phyloP scores from a whole-genome alignment of 2,797 vertebrate genomes.

The Acropternis orthonyx region DNA sequence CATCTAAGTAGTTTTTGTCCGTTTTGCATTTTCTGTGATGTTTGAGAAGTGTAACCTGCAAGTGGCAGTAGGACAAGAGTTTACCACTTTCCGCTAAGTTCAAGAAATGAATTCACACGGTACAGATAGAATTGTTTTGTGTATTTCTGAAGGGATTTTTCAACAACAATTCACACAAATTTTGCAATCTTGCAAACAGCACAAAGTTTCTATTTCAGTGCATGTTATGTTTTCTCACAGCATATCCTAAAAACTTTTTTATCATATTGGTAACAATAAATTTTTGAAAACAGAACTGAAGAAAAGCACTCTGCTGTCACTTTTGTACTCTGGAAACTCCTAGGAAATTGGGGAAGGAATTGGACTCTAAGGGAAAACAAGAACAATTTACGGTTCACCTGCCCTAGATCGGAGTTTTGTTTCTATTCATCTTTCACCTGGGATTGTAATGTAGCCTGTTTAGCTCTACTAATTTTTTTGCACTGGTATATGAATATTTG shows the following conservation, averaged over 20 bases:
- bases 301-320: not conserved
- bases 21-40: not conserved
- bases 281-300: not conserved
- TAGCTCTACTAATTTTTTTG: not conserved
- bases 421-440: not conserved
- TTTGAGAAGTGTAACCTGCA: not conserved
- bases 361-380: not conserved
- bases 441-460: not conserved
- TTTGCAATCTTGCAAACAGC: not conserved
- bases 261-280: not conserved
- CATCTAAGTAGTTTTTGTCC: not conserved
- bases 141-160: not conserved
- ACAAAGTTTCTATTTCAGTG: not conserved
- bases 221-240: rapidly evolving
- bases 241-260: not conserved
- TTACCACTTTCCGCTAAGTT: not conserved
- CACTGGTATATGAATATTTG: not conserved
- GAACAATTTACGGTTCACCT: not conserved
- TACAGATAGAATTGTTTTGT: not conserved
- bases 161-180: rapidly evolving
- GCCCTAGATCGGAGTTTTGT: not conserved
- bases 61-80: not conserved
- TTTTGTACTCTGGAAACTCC: not conserved
- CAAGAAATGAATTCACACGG: not conserved
- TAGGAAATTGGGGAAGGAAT: not conserved